A percentile compares a stretch with the other conserved stretches of the same genome.
Conservation (phyloP, 2,888 invertebrate species). For the Hoplodrina blanda region DNA sequence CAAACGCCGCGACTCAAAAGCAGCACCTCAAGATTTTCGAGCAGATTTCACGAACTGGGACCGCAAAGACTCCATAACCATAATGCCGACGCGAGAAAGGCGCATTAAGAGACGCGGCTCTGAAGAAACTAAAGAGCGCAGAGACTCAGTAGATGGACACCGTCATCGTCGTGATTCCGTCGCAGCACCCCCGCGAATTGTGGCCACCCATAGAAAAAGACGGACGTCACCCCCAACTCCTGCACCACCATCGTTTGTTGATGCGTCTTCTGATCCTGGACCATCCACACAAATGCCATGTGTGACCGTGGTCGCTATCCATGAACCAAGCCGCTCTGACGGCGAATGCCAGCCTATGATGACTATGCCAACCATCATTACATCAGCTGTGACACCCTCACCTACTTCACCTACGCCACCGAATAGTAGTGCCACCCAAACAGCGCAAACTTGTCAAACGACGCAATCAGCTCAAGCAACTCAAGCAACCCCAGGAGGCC, state of each 20-base stretch:
- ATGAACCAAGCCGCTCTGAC: slow-evolving; percentile 90
- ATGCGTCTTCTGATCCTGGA: slow-evolving; percentile 92
- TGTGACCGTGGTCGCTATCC: slow-evolving; percentile 86
- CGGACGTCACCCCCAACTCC: slow-evolving; percentile 85
- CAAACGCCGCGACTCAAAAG: slow-evolving; percentile 93
- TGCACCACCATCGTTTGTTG: slow-evolving; percentile 89
- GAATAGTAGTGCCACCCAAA: slow-evolving; percentile 73
- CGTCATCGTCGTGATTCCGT: slow-evolving; percentile 93
- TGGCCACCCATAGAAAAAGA: slow-evolving; percentile 91
- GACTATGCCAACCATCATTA: slow-evolving; percentile 94
- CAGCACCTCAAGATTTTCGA: slow-evolving; percentile 91
- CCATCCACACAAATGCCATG: slow-evolving; percentile 88
- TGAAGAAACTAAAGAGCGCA: slow-evolving; percentile 90
- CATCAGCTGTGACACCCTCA: slow-evolving; percentile 95
- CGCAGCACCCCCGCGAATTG: slow-evolving; percentile 91
- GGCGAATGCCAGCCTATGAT: slow-evolving; percentile 92
- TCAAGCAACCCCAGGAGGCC: slow-evolving; percentile 80
- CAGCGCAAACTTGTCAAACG: slow-evolving; percentile 75
- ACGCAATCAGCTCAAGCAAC: slow-evolving; percentile 74
- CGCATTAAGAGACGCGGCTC: slow-evolving; percentile 91
- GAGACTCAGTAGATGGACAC: slow-evolving; percentile 93
- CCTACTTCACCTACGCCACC: slow-evolving; percentile 93
- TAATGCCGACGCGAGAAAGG: slow-evolving; percentile 85
- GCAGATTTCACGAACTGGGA: slow-evolving; percentile 94
- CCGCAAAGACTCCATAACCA: slow-evolving; percentile 92